Conservation (phyloP, 1,140 invertebrate species). For the Calycopis cecrops region DNA sequence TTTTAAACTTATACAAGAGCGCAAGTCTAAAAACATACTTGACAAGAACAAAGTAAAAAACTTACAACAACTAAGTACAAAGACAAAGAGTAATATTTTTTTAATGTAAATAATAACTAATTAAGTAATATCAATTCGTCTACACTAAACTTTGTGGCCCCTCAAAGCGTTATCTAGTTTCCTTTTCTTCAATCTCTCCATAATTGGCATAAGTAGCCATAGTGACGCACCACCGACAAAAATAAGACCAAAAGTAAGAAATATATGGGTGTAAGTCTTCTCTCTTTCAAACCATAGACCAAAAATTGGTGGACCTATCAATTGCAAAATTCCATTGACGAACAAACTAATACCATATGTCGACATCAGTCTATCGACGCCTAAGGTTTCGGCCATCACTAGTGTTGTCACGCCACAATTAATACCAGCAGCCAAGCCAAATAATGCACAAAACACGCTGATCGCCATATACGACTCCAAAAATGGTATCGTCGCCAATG, state of each 20-base stretch:
- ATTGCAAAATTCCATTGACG: slow-evolving; percentile 86
- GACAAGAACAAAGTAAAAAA: too few relatives aligned
- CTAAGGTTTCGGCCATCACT: slow-evolving; percentile 89
- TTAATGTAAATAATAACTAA: slow-evolving; percentile 63
- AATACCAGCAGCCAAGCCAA: slow-evolving; percentile 86
- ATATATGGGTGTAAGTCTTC: slow-evolving; percentile 80
- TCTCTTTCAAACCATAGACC: slow-evolving; percentile 80
- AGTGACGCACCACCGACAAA: slow-evolving; percentile 82
- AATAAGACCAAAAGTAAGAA: slow-evolving; percentile 82
- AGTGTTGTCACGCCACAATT: slow-evolving; percentile 90
- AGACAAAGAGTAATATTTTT: too few relatives aligned
- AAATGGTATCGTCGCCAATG: slow-evolving; percentile 81
- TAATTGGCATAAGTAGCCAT: slow-evolving; percentile 85
- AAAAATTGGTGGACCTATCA: slow-evolving; percentile 86
- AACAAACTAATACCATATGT: slow-evolving; percentile 91
- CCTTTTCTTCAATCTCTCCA: slow-evolving; percentile 69
- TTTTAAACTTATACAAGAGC: too few relatives aligned
- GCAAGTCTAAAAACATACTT: too few relatives aligned
- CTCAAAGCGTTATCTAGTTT: slow-evolving; percentile 39
- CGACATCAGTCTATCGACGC: slow-evolving; percentile 85
- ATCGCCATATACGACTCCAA: slow-evolving; percentile 75
- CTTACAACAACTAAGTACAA: too few relatives aligned
- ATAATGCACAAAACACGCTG: slow-evolving; percentile 82
- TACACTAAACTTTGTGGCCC: slow-evolving; percentile 22
- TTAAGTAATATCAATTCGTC: neutral